phyloP scores from a whole-genome alignment of 2,113 vertebrate genomes.

The Balaeniceps rex region DNA sequence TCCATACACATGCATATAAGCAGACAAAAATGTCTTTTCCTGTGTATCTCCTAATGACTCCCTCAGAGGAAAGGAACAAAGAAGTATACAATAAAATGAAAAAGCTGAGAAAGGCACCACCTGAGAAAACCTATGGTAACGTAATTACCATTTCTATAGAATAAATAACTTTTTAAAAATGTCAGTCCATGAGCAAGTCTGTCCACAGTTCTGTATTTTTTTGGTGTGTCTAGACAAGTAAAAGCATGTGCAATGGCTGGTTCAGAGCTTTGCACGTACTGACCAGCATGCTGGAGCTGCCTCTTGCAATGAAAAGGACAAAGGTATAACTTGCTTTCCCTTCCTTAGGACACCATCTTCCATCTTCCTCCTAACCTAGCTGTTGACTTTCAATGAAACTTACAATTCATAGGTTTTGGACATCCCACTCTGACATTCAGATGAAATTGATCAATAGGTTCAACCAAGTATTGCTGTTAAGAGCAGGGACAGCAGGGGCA shows the following conservation, averaged over 20 bases:
- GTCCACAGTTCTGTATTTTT: not conserved
- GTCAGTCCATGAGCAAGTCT: not conserved
- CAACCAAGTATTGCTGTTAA: not conserved
- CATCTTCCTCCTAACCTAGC: not conserved
- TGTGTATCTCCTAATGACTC: not conserved
- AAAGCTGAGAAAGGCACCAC: not conserved
- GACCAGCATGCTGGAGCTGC: not conserved
- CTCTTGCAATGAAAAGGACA: not conserved
- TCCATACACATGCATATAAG: not conserved
- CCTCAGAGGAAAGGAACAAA: not conserved
- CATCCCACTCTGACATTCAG: not conserved
- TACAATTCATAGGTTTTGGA: not conserved
- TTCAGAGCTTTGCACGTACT: not conserved
- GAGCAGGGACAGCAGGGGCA: fast-evolving
- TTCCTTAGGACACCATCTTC: not conserved
- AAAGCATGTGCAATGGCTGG: not conserved
- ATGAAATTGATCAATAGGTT: not conserved
- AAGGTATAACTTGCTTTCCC: not conserved
- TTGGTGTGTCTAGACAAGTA: not conserved
- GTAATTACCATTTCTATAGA: not conserved
- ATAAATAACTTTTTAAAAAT: not conserved
- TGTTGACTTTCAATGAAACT: not conserved
- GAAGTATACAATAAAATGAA: not conserved
- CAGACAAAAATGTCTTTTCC: not conserved
- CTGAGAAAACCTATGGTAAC: not conserved